phyloP scores from a whole-genome alignment of 2,888 invertebrate genomes.

The Agrilus cyanescens region DNA sequence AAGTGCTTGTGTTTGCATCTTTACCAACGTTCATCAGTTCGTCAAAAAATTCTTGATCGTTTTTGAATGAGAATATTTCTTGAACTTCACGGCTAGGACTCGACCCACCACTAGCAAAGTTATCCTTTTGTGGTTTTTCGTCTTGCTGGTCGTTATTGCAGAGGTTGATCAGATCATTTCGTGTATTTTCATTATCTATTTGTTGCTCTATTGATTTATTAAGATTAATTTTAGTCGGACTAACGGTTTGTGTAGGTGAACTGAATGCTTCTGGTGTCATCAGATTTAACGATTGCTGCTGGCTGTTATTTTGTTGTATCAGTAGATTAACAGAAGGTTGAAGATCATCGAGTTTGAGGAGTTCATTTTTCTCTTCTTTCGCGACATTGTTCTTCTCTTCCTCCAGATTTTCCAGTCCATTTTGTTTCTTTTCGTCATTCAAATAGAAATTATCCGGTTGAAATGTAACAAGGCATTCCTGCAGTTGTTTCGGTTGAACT shows the following conservation, averaged over 20 bases:
- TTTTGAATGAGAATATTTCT: conserved; percentile 67
- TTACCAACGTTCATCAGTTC: conserved; percentile 22
- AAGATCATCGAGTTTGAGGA: conserved; percentile 30
- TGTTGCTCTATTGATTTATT: conserved; percentile 11
- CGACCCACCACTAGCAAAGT: conserved; percentile 67
- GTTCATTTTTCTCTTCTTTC: conserved; percentile 18
- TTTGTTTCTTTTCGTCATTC: conserved; percentile 12
- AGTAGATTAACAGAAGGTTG: conserved; percentile 31
- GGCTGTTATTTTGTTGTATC: conserved; percentile 28
- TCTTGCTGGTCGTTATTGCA: conserved; percentile 14
- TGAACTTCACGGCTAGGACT: conserved; percentile 85
- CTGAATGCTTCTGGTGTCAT: conserved; percentile 85
- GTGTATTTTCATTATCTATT: conserved; percentile 13
- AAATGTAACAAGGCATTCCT: conserved; percentile 44
- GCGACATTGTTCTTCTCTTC: conserved; percentile 16
- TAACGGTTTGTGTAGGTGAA: conserved; percentile 36
- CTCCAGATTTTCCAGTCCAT: conserved; percentile 10
- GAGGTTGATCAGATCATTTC: conserved; percentile 26
- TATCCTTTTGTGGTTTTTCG: conserved; percentile 23
- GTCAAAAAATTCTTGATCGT: conserved; percentile 31
- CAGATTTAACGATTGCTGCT: conserved; percentile 48
- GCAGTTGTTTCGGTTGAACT: conserved; percentile 80
- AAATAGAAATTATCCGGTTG: conserved; percentile 23
- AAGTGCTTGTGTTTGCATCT: conserved; percentile 5
- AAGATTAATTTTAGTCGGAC: conserved; percentile 17